Conservation (phyloP, 2,113 vertebrate genomes). For the Tetrao urogallus region DNA sequence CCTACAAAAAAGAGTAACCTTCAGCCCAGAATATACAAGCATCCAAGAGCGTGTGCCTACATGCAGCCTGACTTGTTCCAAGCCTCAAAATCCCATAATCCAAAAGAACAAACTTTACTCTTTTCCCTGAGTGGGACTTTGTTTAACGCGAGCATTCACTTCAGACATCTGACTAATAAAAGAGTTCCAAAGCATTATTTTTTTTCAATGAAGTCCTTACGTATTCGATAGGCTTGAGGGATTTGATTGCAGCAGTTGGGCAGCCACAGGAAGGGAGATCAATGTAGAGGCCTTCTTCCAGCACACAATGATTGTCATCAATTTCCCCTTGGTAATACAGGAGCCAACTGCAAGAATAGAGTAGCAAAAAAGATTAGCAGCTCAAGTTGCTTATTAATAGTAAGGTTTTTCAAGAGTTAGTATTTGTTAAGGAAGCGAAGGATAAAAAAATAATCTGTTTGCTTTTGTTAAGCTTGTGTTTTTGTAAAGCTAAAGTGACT, state of each 20-base stretch:
- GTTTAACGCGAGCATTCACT: neutral
- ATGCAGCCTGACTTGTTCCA: neutral
- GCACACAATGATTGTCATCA: slow-evolving; percentile 81
- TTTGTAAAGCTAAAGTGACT: neutral
- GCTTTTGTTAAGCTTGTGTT: neutral
- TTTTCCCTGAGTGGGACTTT: neutral
- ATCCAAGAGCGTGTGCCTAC: neutral
- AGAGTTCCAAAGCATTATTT: neutral
- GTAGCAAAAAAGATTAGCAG: slow-evolving; percentile 3
- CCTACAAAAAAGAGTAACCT: neutral
- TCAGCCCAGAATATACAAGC: neutral
- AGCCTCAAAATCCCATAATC: neutral
- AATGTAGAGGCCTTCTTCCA: slow-evolving; percentile 86
- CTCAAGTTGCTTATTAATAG: neutral
- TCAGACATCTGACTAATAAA: neutral
- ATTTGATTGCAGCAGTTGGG: slow-evolving; percentile 77
- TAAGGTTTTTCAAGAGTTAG: neutral
- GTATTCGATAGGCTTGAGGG: slow-evolving; percentile 85
- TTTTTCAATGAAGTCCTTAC: slow-evolving; percentile 73
- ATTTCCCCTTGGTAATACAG: slow-evolving; percentile 80
- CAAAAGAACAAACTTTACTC: slow-evolving; percentile 13
- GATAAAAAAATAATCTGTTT: neutral
- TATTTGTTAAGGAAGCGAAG: neutral
- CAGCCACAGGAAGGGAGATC: slow-evolving; percentile 86
- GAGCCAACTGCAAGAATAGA: slow-evolving; percentile 83